These are phyloP conservation scores for Bovichtus diacanthus DNA, from an alignment of 2,797 vertebrate species.

Conservation along the genomic window DNA sequence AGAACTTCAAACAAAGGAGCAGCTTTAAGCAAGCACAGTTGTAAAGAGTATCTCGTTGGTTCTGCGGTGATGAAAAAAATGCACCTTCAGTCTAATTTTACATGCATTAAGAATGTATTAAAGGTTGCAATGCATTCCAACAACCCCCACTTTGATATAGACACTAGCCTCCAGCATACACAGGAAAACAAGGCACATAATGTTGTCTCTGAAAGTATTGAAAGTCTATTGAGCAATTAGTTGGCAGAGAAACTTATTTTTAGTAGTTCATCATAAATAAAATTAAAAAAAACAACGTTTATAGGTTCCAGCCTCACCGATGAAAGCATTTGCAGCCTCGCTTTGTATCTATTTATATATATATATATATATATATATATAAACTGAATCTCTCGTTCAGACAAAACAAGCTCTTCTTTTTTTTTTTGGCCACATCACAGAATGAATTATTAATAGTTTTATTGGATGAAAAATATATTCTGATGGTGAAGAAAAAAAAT, in stretches of 20 bases:
- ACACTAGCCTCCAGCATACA: background rate
- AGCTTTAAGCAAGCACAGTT: constrained; percentile 17
- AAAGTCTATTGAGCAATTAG: background rate
- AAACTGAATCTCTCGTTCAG: background rate
- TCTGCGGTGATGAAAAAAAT: constrained; percentile 23
- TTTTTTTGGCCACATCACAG: background rate
- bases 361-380: background rate
- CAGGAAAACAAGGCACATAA: background rate
- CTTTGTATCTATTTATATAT: constrained; percentile 9
- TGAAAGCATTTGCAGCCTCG: background rate
- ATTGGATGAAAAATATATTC: background rate
- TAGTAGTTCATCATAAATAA: background rate
- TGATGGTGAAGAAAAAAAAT: background rate
- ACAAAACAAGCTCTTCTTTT: background rate
- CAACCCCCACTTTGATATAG: background rate
- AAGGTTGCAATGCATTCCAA: constrained; percentile 17
- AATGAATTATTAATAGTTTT: background rate
- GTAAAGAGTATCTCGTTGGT: background rate
- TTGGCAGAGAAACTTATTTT: background rate
- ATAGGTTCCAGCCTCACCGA: background rate
- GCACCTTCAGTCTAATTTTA: constrained; percentile 30
- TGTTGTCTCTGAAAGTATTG: background rate
- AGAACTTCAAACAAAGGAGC: constrained; percentile 46
- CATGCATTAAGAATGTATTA: constrained; percentile 41
- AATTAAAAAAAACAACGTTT: no score